Base-by-base conservation (phyloP, 2,797 vertebrate species). In the Hypotaenidia philippensis region DNA sequence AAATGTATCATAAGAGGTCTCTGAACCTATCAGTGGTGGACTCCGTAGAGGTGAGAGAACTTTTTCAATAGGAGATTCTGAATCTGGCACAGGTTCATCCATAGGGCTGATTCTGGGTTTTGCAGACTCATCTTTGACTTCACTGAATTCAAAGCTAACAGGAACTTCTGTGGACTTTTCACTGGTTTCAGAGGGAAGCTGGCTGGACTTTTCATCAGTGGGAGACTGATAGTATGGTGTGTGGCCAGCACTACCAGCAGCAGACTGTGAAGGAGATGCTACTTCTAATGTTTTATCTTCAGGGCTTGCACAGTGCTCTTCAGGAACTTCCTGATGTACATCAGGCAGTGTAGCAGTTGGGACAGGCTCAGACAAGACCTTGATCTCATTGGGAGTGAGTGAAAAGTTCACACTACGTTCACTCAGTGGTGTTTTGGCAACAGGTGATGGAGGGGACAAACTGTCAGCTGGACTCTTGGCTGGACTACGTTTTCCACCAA, bases 191-290 rank as follows among this genome's bases (percentile, higher is more conserved):
- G 97, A 90, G 50, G 98, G 98, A 79, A 99, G 89, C 77, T 97
- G 95, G 95, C 97, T 98, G 60, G 97, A 96, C 79, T 99, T 99
- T 97, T 99, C 99, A 7, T 99, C 99, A 7, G 99, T 98, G 56
- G 99, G 99, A 95, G 99, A 99, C 77, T 99, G 99, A 97, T 99
- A 99, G 97, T 99, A 99, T 96, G 99, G 99, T 63, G 99, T 99
- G 95, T 99, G 99, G 69, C 99, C 99, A 94, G 99, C 99, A 97
- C 98, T 98, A 96, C 98, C 98, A 55, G 97, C 98, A 87, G 95
- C 98, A 79, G 99, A 99, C 91, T 99, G 99, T 89, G 99, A 99
- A 0, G 99, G 99, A 91, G 98, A 98, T 53, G 98, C 98, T 71
- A 98, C 99, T 97, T 99, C 99, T 95, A 99, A 90, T 4, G 99